These are phyloP conservation scores for Xerus inauris DNA, from an alignment of 2,113 vertebrate species.

Conservation along the genomic window DNA sequence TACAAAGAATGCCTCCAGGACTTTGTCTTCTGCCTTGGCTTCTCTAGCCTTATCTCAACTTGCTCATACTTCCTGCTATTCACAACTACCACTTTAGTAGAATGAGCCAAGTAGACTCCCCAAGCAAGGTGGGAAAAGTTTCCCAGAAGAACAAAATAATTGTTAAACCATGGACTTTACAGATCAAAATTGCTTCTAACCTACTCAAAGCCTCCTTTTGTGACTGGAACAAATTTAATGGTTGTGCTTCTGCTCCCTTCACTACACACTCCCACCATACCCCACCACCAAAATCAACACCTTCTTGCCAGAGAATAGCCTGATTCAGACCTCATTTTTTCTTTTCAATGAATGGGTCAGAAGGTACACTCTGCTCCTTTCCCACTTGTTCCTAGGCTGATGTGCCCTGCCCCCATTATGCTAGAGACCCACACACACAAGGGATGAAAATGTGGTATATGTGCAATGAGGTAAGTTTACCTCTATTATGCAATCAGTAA, in stretches of 20 bases:
- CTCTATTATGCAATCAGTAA: background rate
- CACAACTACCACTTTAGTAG: conserved; percentile 26
- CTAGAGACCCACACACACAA: background rate
- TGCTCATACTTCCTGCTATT: conserved; percentile 32
- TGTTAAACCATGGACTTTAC: conserved; percentile 34
- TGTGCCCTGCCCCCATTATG: background rate
- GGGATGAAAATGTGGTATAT: background rate
- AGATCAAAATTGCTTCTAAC: conserved; percentile 42
- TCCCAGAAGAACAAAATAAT: conserved; percentile 55
- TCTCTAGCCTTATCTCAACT: conserved; percentile 12
- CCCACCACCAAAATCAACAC: conserved; percentile 62
- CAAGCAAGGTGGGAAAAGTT: conserved; percentile 20
- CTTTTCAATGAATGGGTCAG: conserved; percentile 32
- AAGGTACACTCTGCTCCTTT: conserved; percentile 31
- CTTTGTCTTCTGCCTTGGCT: background rate
- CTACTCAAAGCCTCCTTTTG: conserved; percentile 57
- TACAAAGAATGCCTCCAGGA: conserved; percentile 19
- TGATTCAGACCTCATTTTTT: conserved; percentile 59
- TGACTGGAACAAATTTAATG: conserved; percentile 51
- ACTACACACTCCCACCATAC: background rate
- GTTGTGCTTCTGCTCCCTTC: conserved; percentile 10
- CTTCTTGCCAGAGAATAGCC: conserved; percentile 58
- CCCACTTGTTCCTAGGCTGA: background rate
- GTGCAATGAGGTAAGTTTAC: background rate
- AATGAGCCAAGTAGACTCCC: background rate